Conservation (phyloP, 2,113 vertebrate genomes). For the Centrocercus urophasianus region DNA sequence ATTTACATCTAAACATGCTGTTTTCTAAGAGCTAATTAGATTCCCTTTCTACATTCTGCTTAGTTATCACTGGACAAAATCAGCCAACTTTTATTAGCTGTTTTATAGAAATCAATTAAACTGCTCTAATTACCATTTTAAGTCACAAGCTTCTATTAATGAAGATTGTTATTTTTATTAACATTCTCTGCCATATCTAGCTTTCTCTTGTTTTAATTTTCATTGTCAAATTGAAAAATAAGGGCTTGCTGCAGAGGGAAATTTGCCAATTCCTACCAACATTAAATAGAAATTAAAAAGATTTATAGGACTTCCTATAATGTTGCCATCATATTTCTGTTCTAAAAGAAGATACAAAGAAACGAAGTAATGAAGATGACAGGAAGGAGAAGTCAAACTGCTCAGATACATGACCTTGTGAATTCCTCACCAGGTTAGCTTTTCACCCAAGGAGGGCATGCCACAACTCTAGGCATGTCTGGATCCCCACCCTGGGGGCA, state of each 20-base stretch:
- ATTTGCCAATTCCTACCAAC: neutral
- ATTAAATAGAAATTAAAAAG: neutral
- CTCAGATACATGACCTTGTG: neutral
- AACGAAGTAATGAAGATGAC: neutral
- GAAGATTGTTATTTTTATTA: conserved; percentile 19
- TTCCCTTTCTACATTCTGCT: neutral
- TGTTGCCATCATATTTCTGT: neutral
- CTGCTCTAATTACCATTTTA: conserved; percentile 10
- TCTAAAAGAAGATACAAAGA: neutral
- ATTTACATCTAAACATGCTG: neutral
- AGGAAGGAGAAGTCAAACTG: neutral
- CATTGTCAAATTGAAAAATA: conserved; percentile 3
- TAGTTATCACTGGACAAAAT: neutral
- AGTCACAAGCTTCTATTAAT: conserved; percentile 8
- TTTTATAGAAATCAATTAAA: neutral
- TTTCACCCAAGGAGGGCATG: neutral
- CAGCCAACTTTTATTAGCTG: neutral
- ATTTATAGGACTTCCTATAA: neutral
- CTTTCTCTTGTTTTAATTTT: neutral
- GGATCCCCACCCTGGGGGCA: neutral
- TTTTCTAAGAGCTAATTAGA: neutral
- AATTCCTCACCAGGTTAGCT: neutral
- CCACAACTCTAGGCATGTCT: neutral
- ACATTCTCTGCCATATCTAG: neutral
- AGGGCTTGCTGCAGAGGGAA: neutral